These are phyloP conservation scores for Chrysogorgia sp. DNA, from an alignment of 92 coral and sea anemone species.

Conservation along the genomic window DNA sequence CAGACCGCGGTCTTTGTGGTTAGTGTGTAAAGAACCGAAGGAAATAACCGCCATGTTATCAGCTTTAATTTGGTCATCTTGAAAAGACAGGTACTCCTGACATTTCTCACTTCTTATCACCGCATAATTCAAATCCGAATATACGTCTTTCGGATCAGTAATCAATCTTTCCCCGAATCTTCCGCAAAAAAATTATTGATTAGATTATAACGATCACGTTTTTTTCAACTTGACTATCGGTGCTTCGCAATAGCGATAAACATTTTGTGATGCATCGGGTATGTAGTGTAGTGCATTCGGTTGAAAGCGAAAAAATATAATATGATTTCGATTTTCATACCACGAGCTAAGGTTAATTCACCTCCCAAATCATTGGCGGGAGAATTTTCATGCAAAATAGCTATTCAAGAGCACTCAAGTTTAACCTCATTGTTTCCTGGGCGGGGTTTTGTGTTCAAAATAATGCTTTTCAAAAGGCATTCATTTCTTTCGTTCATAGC, in stretches of 20 bases:
- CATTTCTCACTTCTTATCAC: background rate
- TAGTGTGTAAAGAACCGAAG: background rate
- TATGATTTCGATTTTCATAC: background rate
- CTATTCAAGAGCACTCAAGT: slow-evolving; percentile 31
- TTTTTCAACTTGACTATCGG: background rate
- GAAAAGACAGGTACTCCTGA: slow-evolving; percentile 18
- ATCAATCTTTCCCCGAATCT: slow-evolving; percentile 12
- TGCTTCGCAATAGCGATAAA: background rate
- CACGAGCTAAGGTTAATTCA: background rate
- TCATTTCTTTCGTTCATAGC: background rate
- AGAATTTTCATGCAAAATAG: slow-evolving; percentile 19
- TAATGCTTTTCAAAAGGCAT: slow-evolving; percentile 13
- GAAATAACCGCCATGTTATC: slow-evolving; percentile 27
- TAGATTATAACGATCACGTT: background rate
- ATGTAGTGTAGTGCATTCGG: too few relatives aligned
- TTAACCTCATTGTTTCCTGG: slow-evolving; percentile 35
- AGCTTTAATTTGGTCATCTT: slow-evolving; percentile 25
- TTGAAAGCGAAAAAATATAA: too few relatives aligned
- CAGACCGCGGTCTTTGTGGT: slow-evolving; percentile 38
- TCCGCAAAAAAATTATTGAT: slow-evolving; percentile 8
- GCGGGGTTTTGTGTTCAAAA: slow-evolving; percentile 38
- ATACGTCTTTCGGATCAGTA: background rate
- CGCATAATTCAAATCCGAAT: slow-evolving; percentile 2
- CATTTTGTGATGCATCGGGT: too few relatives aligned
- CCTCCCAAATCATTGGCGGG: background rate